phyloP scores from a whole-genome alignment of 1,140 invertebrate genomes.

The Hylaeus anthracinus region DNA sequence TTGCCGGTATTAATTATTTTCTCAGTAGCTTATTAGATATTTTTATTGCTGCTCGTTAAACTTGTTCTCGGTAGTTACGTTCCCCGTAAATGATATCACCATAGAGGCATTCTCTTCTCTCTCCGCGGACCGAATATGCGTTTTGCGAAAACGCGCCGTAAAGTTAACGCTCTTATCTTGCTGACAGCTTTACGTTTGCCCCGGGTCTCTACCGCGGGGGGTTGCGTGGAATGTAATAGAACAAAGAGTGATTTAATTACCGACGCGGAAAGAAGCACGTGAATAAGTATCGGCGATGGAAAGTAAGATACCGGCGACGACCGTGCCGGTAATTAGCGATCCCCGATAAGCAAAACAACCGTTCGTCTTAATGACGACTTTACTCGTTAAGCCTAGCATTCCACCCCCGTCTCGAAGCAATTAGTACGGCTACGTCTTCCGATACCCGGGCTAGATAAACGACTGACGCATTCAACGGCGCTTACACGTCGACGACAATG shows the following conservation, averaged over 20 bases:
- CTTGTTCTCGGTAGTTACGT: conserved; percentile 12
- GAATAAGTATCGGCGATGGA: conserved; percentile 38
- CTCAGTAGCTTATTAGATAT: conserved; percentile 52
- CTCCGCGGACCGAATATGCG: neutral
- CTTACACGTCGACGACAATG: conserved; percentile 9
- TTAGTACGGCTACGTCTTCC: conserved; percentile 44
- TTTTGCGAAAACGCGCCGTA: conserved; percentile 33
- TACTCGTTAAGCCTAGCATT: conserved; percentile 33
- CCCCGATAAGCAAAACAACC: conserved; percentile 49
- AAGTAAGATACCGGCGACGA: conserved; percentile 29
- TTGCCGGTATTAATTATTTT: conserved; percentile 56
- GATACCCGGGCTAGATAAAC: conserved; percentile 41
- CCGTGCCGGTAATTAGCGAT: conserved; percentile 44
- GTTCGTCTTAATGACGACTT: conserved; percentile 54
- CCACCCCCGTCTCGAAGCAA: conserved; percentile 41
- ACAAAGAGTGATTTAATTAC: conserved; percentile 59
- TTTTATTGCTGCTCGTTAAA: conserved; percentile 57
- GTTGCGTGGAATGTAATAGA: conserved; percentile 16
- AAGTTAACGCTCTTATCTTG: conserved; percentile 53
- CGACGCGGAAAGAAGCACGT: conserved; percentile 18
- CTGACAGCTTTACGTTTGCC: conserved; percentile 53
- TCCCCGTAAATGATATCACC: conserved; percentile 47
- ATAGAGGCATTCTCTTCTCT: conserved; percentile 34
- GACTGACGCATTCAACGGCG: neutral
- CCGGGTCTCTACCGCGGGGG: neutral